phyloP scores from a whole-genome alignment of 1,140 invertebrate genomes.

The Marisa cornuarietis region DNA sequence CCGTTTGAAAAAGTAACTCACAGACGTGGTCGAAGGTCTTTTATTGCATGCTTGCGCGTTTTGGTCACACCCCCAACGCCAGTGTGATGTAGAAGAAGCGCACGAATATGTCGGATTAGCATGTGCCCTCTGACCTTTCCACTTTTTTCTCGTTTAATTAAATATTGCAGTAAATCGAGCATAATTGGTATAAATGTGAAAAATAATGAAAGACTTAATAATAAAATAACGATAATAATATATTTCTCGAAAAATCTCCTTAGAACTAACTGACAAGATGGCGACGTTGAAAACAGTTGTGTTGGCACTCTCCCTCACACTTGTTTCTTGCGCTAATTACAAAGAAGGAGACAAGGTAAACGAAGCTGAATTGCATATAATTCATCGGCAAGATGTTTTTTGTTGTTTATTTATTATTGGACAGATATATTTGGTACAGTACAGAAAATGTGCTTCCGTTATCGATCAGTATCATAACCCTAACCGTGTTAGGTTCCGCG shows the following conservation, averaged over 20 bases:
- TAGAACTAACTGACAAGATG: slow-evolving; percentile 19
- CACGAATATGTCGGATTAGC: slow-evolving; percentile 24
- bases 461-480: too few relatives aligned
- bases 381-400: too few relatives aligned
- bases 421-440: too few relatives aligned
- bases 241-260: not conserved
- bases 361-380: not conserved
- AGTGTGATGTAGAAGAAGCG: slow-evolving; percentile 19
- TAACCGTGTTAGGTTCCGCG: too few relatives aligned
- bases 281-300: slow-evolving; percentile 22
- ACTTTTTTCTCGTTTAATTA: slow-evolving; percentile 5
- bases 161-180: not conserved
- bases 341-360: slow-evolving; percentile 52
- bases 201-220: not conserved
- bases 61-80: slow-evolving; percentile 11
- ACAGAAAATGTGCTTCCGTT: too few relatives aligned
- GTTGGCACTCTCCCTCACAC: slow-evolving; percentile 36
- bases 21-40: too few relatives aligned
- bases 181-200: not conserved
- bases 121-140: slow-evolving; percentile 24
- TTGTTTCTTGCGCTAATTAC: slow-evolving; percentile 35
- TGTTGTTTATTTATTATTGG: too few relatives aligned
- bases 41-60: slow-evolving; percentile 11
- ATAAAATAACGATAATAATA: slow-evolving; percentile 1
- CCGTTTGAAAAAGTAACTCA: too few relatives aligned